A percentile compares a stretch with the other conserved stretches of the same genome.
These are phyloP conservation scores for Zosterops lateralis DNA, from an alignment of 2,113 vertebrate genomes.

Conservation along the genomic window DNA sequence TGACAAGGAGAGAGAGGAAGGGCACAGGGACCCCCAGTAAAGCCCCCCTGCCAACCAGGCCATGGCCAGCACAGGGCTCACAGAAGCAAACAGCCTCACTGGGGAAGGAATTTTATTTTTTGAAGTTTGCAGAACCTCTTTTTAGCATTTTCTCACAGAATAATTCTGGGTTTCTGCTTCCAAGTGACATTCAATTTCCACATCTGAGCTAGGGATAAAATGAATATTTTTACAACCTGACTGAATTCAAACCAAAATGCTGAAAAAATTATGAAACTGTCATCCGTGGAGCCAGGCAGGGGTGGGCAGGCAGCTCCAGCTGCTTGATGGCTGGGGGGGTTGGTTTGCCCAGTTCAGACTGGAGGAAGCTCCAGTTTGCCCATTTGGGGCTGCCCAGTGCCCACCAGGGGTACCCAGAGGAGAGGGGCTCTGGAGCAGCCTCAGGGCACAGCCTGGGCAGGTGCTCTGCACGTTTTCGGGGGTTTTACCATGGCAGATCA, in stretches of 20 bases:
- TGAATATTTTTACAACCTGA: slow-evolving; percentile 61
- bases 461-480: rapidly evolving
- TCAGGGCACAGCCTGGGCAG: not conserved
- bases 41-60: not conserved
- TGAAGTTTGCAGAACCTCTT: slow-evolving; percentile 16
- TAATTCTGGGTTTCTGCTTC: slow-evolving; percentile 39
- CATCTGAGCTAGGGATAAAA: slow-evolving; percentile 36
- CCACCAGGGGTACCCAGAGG: rapidly evolving
- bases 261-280: not conserved
- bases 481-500: not conserved
- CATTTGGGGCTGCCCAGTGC: not conserved
- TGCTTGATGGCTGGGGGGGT: not conserved
- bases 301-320: not conserved
- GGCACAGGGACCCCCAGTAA: not conserved
- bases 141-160: slow-evolving; percentile 49
- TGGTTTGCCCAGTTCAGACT: not conserved
- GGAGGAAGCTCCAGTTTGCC: not conserved
- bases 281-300: not conserved
- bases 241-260: slow-evolving; percentile 50
- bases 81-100: not conserved
- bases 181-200: slow-evolving; percentile 35
- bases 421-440: not conserved
- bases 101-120: not conserved
- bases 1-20: not conserved
- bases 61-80: not conserved